Conservation (phyloP, 2,888 invertebrate genomes). For the Bimastos eiseni region DNA sequence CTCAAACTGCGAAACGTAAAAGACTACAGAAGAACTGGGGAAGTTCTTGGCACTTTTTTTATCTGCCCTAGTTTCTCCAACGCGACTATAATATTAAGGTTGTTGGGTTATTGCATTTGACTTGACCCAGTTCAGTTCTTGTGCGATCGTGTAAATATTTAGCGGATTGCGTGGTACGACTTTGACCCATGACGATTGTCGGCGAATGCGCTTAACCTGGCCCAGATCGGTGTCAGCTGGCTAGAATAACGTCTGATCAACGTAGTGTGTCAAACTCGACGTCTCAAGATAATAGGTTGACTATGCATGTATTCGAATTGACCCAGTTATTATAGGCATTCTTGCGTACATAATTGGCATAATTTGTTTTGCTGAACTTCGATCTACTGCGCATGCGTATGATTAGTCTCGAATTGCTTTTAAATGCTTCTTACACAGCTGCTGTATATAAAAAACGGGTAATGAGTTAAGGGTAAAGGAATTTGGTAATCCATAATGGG, state of each 20-base stretch:
- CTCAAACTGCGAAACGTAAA: not conserved
- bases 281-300: too few species aligned
- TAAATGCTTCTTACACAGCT: not conserved
- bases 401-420: not conserved
- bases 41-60: not conserved
- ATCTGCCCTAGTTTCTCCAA: not conserved
- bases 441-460: not conserved
- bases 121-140: not conserved
- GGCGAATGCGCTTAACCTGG: not conserved
- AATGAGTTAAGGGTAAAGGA: not conserved
- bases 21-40: not conserved
- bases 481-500: not conserved
- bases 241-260: too few species aligned
- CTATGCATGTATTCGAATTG: not conserved
- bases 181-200: not conserved
- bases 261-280: too few species aligned
- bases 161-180: not conserved
- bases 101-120: not conserved
- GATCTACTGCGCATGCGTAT: not conserved
- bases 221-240: not conserved
- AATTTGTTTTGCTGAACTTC: too few species aligned
- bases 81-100: not conserved
- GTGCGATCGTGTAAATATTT: not conserved
- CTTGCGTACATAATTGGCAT: too few species aligned
- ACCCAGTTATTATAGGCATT: not conserved